phyloP scores from a whole-genome alignment of 2,113 vertebrate species.

The Elanus axillaris region DNA sequence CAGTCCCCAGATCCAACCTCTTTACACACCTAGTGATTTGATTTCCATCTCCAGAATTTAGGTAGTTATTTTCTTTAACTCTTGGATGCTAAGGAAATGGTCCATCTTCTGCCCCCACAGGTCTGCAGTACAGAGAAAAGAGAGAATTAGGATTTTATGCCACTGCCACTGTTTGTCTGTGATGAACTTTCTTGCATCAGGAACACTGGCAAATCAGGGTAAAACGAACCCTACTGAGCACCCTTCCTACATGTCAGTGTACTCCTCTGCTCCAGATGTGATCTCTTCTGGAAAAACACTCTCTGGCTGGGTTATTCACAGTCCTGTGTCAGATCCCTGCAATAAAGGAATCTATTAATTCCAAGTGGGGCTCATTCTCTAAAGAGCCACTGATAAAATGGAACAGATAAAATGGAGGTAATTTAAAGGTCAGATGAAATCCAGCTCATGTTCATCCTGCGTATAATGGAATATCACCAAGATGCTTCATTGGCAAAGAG shows the following conservation, averaged over 20 bases:
- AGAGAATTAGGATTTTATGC: neutral
- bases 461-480: slow-evolving; percentile 29
- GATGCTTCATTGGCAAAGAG: neutral
- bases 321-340: neutral
- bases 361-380: neutral
- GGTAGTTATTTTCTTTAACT: neutral
- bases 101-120: neutral
- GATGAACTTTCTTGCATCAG: neutral
- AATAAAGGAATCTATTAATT: slow-evolving; percentile 51
- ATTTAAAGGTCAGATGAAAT: slow-evolving; percentile 67
- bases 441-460: slow-evolving; percentile 2
- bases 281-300: neutral
- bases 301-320: neutral
- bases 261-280: neutral
- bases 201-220: neutral
- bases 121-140: neutral
- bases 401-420: slow-evolving; percentile 40
- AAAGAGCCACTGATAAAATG: slow-evolving; percentile 44
- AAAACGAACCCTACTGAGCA: neutral
- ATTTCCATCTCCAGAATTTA: neutral
- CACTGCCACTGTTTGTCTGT: neutral
- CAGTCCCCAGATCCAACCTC: neutral
- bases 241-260: neutral
- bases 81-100: neutral
- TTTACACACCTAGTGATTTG: neutral